Evolutionary conservation across 1,140 invertebrate species (phyloP), one percentile per base, ranked within the genome.

Genomic region (Nebria ingens): DNA sequence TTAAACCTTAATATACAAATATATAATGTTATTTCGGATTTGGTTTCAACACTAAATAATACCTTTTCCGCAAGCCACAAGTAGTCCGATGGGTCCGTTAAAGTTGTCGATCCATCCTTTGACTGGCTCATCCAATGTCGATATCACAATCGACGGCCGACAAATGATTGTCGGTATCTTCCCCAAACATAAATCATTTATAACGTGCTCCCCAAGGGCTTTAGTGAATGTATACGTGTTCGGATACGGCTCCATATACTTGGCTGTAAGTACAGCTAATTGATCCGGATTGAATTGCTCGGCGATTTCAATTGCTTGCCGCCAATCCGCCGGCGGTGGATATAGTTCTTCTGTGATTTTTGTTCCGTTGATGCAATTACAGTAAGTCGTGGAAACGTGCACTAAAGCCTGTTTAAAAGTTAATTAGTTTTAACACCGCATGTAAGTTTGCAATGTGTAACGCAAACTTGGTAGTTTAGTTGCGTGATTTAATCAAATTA

Each of bases 91-190:
- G 0, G 93, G 91, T 2, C 93, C 93, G 70, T 97, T 97, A 60
- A 91, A 90, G 71, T 97, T 98, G 63, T 97, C 95, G 2, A 95
- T 79, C 93, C 94, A 98, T 0, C 93, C 91, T 0, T 72, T 62
- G 0, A 86, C 38, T 0, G 87, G 87, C 17, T 90, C 86, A 0
- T 65, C 54, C 11, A 78, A 12, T 11, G 40, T 45, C 3, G 40
- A 45, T 12, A 45, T 17, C 6, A 45, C 91, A 65, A 97, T 96
- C 0, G 93, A 96, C 0, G 95, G 94, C 64, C 94, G 77, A 34
- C 92, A 83, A 59, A 98, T 89, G 1, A 90, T 80, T 1, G 85
- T 72, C 0, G 94, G 93, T 25, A 98, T 64, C 21, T 71, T 64
- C 54, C 81, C 78, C 45, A 72, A 67, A n/a, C 75, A 77, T 58